Conservation (phyloP, 2,888 invertebrate species). For the Leptinotarsa rubiginosa region DNA sequence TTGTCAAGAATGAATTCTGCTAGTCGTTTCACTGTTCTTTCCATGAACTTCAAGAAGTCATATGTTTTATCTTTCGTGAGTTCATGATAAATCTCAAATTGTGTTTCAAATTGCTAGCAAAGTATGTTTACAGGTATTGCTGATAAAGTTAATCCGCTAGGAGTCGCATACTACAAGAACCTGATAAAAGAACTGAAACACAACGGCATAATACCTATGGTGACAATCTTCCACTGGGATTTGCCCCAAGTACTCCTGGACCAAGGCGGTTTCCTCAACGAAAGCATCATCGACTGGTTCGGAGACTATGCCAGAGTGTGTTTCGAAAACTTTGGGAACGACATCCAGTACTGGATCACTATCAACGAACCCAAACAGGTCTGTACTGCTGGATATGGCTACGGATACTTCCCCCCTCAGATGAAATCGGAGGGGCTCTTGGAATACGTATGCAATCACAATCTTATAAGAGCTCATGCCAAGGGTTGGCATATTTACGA, state of each 20-base stretch:
- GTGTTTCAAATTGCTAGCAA: too few species aligned
- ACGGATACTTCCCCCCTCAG: conserved; percentile 27
- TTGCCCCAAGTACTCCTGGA: conserved; percentile 63
- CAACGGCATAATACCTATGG: conserved; percentile 69
- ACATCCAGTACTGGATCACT: conserved; percentile 54
- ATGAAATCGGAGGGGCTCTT: conserved; percentile 23
- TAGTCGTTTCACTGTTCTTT: too few species aligned
- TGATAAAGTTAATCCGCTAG: conserved; percentile 75
- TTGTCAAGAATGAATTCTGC: too few species aligned
- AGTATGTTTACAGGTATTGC: conserved; percentile 67
- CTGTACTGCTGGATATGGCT: conserved; percentile 44
- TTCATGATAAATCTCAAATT: too few species aligned
- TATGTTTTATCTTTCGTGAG: too few species aligned
- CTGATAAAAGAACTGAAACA: conserved; percentile 62
- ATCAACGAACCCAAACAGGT: conserved; percentile 51
- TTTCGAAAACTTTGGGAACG: conserved; percentile 50
- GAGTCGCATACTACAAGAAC: conserved; percentile 67
- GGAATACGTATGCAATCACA: conserved; percentile 72
- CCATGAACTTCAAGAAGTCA: too few species aligned
- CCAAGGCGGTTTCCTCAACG: conserved; percentile 49
- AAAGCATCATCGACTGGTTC: conserved; percentile 44
- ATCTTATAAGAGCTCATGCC: conserved; percentile 65
- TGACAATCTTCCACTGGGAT: conserved; percentile 71
- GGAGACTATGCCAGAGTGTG: conserved; percentile 51
- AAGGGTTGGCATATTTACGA: conserved; percentile 64